Percentiles rank a stretch among this genome's conserved stretches.
Evolutionary conservation across 2,113 vertebrate genomes (phyloP).

Genomic region (Syngnathus scovelli): DNA sequence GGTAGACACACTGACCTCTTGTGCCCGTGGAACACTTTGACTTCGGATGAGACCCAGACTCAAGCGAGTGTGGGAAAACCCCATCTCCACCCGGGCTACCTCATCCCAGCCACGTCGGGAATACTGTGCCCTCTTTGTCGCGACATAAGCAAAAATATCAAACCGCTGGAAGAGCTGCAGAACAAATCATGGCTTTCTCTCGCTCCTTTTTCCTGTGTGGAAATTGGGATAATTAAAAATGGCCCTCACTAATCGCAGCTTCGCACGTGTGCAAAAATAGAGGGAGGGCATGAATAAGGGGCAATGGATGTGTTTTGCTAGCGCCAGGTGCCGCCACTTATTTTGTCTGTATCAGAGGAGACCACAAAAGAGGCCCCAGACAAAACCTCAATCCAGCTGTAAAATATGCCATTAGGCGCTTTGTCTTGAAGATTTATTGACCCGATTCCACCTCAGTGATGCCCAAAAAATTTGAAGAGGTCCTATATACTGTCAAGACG

Average conservation of each 20-base stretch:
- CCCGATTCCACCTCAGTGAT: conserved; percentile 31
- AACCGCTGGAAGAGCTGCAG: conserved; percentile 53
- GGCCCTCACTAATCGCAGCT: conserved; percentile 47
- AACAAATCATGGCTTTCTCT: conserved; percentile 45
- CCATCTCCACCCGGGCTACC: conserved; percentile 62
- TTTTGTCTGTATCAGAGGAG: conserved; percentile 30
- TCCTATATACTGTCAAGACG: conserved; percentile 45
- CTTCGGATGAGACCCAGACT: conserved; percentile 43
- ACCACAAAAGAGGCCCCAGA: conserved; percentile 48
- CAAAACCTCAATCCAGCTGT: conserved; percentile 65
- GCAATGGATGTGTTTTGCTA: conserved; percentile 22
- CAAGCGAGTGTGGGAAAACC: conserved; percentile 55
- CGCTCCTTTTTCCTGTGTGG: conserved; percentile 49
- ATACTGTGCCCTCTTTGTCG: conserved; percentile 52
- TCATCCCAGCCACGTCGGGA: conserved; percentile 52
- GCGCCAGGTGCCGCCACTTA: conserved; percentile 52
- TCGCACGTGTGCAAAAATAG: conserved; percentile 47
- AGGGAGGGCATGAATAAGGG: conserved; percentile 40
- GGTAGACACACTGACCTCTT: conserved; percentile 51
- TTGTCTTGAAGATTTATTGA: conserved; percentile 57
- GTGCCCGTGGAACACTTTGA: conserved; percentile 31
- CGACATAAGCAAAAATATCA: conserved; percentile 46
- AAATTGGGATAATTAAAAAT: conserved; percentile 50
- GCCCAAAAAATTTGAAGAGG: conserved; percentile 39
- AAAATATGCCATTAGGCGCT: conserved; percentile 64